Evolutionary conservation across 2,113 vertebrate species (phyloP), one percentile per base, ranked within the genome.

Genomic region (Muscicapa adusta): DNA sequence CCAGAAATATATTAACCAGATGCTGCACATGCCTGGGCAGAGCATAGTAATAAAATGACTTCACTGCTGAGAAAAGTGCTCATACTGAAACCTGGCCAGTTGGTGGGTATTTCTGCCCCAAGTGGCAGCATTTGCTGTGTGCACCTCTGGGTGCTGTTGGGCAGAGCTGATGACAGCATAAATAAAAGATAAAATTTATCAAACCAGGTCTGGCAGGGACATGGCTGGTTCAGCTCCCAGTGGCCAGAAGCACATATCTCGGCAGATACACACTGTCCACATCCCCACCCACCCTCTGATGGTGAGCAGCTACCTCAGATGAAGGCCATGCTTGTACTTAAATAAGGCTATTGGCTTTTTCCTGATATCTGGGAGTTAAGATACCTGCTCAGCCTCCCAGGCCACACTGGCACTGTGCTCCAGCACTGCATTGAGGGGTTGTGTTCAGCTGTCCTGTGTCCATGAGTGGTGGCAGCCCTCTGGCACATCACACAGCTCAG

Each of bases 1-100:
- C 89, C 89, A 96, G 93, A 40, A 96, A 94, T 96, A 91, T 67
- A 96, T 96, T 96, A 97, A 94, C 94, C 95, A 96, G 93, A 91
- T 95, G 94, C 91, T 96, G 88, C 85, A 93, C 54, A 67, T 88
- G 88, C 89, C 82, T 88, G 91, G 79, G 93, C 95, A 91, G 65
- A 95, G 75, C 34, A 4, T 7, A 63, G 88, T 56, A 85, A 85
- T 89, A 91, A 96, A 93, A 83, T 95, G 17, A 96, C 82, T 96
- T 96, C 91, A 93, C 48, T 91, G 62, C 75, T 76, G 87, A 94
- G 81, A 80, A 85, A 78, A 89, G 62, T 20, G 81, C 78, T 95
- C 24, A 4, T 54, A 10, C 47, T 95, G 89, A 91, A 91, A 73
- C 58, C 50, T n/a, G 43, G 71, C 71, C 51, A 36, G 33, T 85